These are phyloP conservation scores for Kryptolebias ocellatus DNA, from an alignment of 2,797 vertebrate genomes.

Conservation along the genomic window DNA sequence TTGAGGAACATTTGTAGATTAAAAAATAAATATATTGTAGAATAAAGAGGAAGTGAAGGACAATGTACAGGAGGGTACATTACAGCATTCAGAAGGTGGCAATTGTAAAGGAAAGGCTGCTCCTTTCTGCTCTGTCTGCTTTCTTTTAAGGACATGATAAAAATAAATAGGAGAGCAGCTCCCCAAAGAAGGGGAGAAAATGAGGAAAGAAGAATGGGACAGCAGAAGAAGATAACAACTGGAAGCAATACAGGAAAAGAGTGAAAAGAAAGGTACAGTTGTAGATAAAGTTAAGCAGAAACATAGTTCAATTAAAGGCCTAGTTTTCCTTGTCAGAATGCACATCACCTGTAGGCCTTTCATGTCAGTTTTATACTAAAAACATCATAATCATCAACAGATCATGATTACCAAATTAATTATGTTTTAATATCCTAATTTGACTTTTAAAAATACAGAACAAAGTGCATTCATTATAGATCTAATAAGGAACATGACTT, in stretches of 20 bases:
- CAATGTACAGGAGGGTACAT: background rate
- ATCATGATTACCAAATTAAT: too few relatives aligned
- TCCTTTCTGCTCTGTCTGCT: constrained; percentile 48
- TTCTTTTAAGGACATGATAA: constrained; percentile 76
- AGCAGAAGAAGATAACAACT: constrained; percentile 44
- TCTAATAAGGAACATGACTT: too few relatives aligned
- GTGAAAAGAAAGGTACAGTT: background rate
- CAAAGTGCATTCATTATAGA: too few relatives aligned
- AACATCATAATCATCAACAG: too few relatives aligned
- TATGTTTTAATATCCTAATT: too few relatives aligned
- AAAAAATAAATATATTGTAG: background rate
- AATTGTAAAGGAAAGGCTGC: constrained; percentile 23
- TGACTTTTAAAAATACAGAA: too few relatives aligned
- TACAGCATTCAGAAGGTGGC: constrained; percentile 27
- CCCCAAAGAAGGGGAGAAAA: constrained; percentile 66
- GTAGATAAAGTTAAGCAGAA: constrained; percentile 1
- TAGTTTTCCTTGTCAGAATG: too few relatives aligned
- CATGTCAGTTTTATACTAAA: too few relatives aligned
- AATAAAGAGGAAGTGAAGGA: constrained; percentile 8
- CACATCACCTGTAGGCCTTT: too few relatives aligned
- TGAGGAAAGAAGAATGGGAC: constrained; percentile 50
- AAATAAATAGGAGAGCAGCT: constrained; percentile 83
- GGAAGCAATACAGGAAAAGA: constrained; percentile 29
- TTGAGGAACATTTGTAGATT: background rate
- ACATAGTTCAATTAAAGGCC: background rate